Evolutionary conservation across 2,797 vertebrate species (phyloP), one percentile per base, ranked within the genome.

Genomic region (Dermochelys coriacea): DNA sequence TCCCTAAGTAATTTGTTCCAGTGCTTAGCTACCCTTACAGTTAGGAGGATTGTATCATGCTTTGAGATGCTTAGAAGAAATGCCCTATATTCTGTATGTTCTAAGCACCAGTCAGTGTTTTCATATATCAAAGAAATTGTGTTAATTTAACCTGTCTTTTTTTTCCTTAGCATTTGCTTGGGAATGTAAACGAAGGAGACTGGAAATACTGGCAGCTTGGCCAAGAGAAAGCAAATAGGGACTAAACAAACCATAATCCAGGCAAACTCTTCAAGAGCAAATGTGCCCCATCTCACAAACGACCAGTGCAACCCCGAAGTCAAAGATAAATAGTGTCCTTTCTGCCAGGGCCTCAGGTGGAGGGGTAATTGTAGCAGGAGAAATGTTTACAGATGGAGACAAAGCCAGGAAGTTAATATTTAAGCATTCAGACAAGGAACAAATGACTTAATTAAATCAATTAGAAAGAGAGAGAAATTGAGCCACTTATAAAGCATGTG

Each of bases 401-500:
- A 97, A 96, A 96, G 90, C 85, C 96, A 94, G 97, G 96, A 97
- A 97, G 97, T 96, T 96, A 95, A 96, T 97, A 96, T 97, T 97
- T 96, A 97, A 97, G 91, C 91, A 87, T 93, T 93, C 87, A 94
- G 94, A 96, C 97, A 97, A 93, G 95, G 95, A 96, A 97, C 95
- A 97, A 97, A 97, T 95, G 96, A 94, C 93, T 96, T 97, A 97
- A 97, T 97, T 97, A 97, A 97, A 94, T 97, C 95, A 97, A 97
- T 97, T 97, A 96, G 92, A 34, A 21, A 91, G 94, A 81, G 81
- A 89, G 91, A 96, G 96, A 95, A 96, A 96, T 75, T 87, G 94
- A 96, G 90, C 93, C 93, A 96, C 94, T 96, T 95, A 93, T 93
- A 87, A 88, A 94, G 90, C 18, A 3, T 51, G 89, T 90, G 95